A percentile compares a stretch with the other conserved stretches of the same genome.
phyloP scores from a whole-genome alignment of 2,797 vertebrate species.

The Crenichthys baileyi region DNA sequence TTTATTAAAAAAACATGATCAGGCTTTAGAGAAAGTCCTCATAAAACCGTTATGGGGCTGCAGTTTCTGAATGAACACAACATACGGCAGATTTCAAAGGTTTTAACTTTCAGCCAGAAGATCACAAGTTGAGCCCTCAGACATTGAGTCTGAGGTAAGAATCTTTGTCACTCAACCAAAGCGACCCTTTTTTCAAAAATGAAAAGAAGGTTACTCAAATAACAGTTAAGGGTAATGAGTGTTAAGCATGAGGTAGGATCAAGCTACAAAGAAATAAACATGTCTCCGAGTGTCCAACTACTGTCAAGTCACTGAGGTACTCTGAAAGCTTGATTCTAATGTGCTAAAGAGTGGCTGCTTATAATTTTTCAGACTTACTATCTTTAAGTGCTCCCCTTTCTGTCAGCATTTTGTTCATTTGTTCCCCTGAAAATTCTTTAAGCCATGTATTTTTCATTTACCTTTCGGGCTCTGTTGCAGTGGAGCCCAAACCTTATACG shows the following conservation, averaged over 20 bases:
- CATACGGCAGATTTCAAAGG: not conserved
- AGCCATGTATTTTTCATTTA: not conserved
- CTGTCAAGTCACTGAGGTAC: constrained; percentile 21
- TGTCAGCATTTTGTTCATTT: not conserved
- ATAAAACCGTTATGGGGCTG: not conserved
- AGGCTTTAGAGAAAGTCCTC: not conserved
- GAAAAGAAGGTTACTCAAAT: constrained; percentile 2
- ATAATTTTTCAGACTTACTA: not conserved
- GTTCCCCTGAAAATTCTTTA: not conserved
- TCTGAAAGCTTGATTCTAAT: not conserved
- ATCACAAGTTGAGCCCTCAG: constrained; percentile 6
- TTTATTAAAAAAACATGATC: not conserved
- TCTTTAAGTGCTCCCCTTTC: not conserved
- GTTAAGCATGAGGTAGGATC: constrained; percentile 64
- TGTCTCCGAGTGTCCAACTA: not conserved
- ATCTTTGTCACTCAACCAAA: constrained; percentile 13
- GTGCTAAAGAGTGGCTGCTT: not conserved
- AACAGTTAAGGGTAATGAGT: constrained; percentile 21
- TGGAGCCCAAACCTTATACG: not conserved
- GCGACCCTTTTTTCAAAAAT: constrained; percentile 1
- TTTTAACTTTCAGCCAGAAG: constrained; percentile 14
- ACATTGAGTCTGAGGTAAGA: constrained; percentile 24
- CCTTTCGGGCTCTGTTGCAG: not conserved
- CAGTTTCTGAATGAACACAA: constrained; percentile 4
- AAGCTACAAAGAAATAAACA: constrained; percentile 33